These are phyloP conservation scores for Arge pagana DNA, from an alignment of 2,888 invertebrate genomes.

Conservation along the genomic window DNA sequence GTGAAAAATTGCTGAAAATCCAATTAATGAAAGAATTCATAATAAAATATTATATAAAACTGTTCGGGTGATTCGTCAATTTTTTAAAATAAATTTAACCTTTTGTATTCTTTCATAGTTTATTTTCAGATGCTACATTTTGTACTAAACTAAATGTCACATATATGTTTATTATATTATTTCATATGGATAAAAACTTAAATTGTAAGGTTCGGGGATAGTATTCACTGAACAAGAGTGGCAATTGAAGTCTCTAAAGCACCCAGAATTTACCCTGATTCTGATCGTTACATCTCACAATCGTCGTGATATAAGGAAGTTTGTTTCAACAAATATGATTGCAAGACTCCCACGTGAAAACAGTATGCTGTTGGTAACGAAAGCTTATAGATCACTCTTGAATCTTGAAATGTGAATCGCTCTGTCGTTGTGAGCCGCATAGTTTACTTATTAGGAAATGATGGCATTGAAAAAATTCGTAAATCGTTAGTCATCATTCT, in stretches of 20 bases:
- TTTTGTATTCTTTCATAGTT: slow-evolving; percentile 15
- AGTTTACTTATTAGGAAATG: too few relatives aligned
- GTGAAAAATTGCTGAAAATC: slow-evolving; percentile 6
- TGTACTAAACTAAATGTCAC: slow-evolving; percentile 41
- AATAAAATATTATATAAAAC: slow-evolving; percentile 1
- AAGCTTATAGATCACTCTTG: too few relatives aligned
- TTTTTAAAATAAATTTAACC: slow-evolving; percentile 5
- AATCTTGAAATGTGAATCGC: too few relatives aligned
- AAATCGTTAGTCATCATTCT: slow-evolving; percentile 23
- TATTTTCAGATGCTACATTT: slow-evolving; percentile 39
- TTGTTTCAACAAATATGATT: too few relatives aligned
- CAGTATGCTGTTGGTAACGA: too few relatives aligned
- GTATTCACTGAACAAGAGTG: slow-evolving; percentile 1
- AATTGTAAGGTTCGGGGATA: slow-evolving; percentile 16
- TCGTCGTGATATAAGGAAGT: too few relatives aligned
- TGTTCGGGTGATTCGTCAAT: background rate
- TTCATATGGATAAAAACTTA: slow-evolving; percentile 36
- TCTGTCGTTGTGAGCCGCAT: too few relatives aligned
- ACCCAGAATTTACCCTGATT: too few relatives aligned
- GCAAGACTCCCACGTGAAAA: too few relatives aligned
- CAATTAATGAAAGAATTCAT: background rate
- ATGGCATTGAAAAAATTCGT: slow-evolving; percentile 15
- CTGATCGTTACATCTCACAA: too few relatives aligned
- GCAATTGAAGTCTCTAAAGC: slow-evolving; percentile 3
- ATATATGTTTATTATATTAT: slow-evolving; percentile 40